These are phyloP conservation scores for Oxystoma pomonae DNA, from an alignment of 2,888 invertebrate species.

Conservation along the genomic window DNA sequence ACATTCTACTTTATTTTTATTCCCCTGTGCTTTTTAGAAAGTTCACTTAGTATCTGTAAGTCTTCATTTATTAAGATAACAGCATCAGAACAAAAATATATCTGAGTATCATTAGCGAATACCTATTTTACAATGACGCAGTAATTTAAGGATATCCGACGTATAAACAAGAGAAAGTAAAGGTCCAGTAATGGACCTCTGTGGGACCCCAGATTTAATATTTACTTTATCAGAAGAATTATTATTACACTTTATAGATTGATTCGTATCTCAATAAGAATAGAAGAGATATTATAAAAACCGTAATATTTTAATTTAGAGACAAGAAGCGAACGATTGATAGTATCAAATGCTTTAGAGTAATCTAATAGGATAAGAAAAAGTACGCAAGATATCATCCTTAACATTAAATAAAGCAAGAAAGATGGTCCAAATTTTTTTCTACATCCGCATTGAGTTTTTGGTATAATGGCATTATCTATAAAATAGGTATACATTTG, in stretches of 20 bases:
- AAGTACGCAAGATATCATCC: neutral
- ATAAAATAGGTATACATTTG: constrained; percentile 1
- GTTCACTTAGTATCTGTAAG: too few relatives aligned
- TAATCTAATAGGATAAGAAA: neutral
- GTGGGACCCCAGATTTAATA: too few relatives aligned
- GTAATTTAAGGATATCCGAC: too few relatives aligned
- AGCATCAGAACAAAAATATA: neutral
- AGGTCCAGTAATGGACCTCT: too few relatives aligned
- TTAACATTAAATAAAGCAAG: too few relatives aligned
- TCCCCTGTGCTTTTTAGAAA: neutral
- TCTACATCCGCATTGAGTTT: neutral
- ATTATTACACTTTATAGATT: too few relatives aligned
- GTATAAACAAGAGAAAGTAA: neutral
- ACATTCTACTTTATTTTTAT: neutral
- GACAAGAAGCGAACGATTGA: too few relatives aligned
- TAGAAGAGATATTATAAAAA: too few relatives aligned
- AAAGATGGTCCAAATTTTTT: neutral
- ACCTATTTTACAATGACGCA: neutral
- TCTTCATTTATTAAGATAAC: neutral
- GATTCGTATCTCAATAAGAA: neutral
- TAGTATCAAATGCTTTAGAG: neutral
- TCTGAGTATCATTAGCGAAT: neutral
- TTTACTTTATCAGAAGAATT: too few relatives aligned
- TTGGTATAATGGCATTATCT: neutral
- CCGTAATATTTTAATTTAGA: too few relatives aligned